A percentile compares a stretch with the other conserved stretches of the same genome.
Evolutionary conservation across 2,797 vertebrate species (phyloP).

Genomic region (Cygnus olor): DNA sequence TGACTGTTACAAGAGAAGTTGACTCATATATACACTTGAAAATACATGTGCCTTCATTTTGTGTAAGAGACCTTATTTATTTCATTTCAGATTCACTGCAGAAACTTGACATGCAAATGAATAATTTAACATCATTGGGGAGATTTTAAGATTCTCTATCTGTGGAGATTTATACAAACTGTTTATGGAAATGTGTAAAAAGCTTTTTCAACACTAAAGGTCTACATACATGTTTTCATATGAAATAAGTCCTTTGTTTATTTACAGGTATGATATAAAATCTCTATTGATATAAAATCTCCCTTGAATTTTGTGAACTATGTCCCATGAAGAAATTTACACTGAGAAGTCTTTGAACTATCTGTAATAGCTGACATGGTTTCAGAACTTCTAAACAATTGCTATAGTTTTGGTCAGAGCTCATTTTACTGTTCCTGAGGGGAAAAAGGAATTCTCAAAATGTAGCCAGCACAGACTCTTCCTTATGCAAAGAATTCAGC

Average conservation of each 20-base stretch:
- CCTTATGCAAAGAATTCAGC: neutral
- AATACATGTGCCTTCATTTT: conserved; percentile 54
- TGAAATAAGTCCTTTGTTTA: neutral
- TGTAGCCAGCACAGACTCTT: neutral
- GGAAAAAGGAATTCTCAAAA: conserved; percentile 18
- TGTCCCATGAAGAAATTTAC: neutral
- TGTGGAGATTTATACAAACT: conserved; percentile 49
- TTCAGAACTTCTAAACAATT: conserved; percentile 17
- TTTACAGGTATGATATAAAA: neutral
- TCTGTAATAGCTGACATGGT: neutral
- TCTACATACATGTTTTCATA: neutral
- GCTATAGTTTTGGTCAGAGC: neutral
- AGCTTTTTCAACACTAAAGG: neutral
- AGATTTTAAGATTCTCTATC: conserved; percentile 47
- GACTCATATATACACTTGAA: neutral
- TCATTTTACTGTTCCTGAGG: neutral
- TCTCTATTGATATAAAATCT: neutral
- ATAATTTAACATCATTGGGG: conserved; percentile 6
- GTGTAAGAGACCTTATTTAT: neutral
- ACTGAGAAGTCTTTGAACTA: conserved; percentile 5
- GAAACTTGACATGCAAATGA: conserved; percentile 34
- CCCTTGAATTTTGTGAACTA: neutral
- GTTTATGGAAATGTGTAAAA: conserved; percentile 35
- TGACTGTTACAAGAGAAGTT: neutral
- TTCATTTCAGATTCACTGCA: conserved; percentile 55